Percentiles rank a stretch among this genome's conserved stretches.
Conservation (phyloP, 2,113 vertebrate genomes). For the Cyphotilapia sp. region DNA sequence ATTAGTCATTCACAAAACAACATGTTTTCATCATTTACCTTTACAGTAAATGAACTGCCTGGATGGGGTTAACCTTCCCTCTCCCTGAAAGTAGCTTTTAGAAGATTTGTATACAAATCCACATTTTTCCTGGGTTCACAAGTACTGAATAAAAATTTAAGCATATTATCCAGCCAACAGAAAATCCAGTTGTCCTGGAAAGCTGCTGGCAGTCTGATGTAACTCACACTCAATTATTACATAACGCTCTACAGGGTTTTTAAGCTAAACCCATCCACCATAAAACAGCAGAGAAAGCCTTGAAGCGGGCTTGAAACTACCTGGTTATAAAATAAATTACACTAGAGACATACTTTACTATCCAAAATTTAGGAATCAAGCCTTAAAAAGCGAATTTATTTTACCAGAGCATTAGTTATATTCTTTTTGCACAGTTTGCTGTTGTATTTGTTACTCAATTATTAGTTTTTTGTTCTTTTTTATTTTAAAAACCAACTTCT, state of each 20-base stretch:
- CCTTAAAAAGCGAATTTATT: not conserved
- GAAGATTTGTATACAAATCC: not conserved
- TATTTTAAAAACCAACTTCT: not conserved
- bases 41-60: not conserved
- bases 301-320: not conserved
- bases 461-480: not conserved
- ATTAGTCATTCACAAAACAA: not conserved
- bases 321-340: not conserved
- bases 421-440: not conserved
- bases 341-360: not conserved
- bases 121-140: not conserved
- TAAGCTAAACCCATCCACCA: not conserved
- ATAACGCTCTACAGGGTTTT: not conserved
- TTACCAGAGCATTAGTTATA: not conserved
- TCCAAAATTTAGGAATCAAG: not conserved
- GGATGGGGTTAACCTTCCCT: not conserved
- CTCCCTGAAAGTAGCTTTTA: not conserved
- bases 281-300: not conserved
- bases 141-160: not conserved
- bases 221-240: conserved; percentile 29
- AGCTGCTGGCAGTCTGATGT: conserved; percentile 33
- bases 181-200: conserved; percentile 5
- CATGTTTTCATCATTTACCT: not conserved
- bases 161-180: not conserved
- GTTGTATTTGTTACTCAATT: not conserved